phyloP scores from a whole-genome alignment of 2,888 invertebrate species.

The Anthoptus insignis region DNA sequence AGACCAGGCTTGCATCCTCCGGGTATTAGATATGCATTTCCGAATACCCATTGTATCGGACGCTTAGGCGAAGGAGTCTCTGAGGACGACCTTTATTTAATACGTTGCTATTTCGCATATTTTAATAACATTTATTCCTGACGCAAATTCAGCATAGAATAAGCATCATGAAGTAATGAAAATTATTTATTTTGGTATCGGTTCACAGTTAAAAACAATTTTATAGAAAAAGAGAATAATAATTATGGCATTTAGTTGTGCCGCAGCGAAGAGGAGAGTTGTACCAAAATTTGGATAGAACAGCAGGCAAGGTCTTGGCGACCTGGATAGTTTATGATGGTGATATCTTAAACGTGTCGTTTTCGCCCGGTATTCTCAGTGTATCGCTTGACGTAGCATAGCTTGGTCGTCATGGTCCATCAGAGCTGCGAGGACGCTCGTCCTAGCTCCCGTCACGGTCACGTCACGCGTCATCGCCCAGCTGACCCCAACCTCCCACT shows the following conservation, averaged over 20 bases:
- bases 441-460: slow-evolving; percentile 79
- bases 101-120: background rate
- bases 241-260: no score
- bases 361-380: background rate
- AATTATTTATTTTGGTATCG: no score
- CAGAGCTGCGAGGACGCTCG: slow-evolving; percentile 61
- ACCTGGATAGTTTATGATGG: no score
- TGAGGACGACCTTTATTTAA: background rate
- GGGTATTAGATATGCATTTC: slow-evolving; percentile 17
- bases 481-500: slow-evolving; percentile 23
- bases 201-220: no score
- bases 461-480: slow-evolving; percentile 74
- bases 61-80: background rate
- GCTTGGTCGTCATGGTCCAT: slow-evolving; percentile 64
- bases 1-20: slow-evolving; percentile 22
- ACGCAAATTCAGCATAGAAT: no score
- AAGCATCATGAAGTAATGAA: no score
- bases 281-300: no score
- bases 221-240: no score
- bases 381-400: background rate
- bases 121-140: no score
- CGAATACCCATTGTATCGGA: no score
- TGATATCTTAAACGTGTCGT: background rate
- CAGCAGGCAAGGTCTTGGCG: no score
- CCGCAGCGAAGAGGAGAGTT: no score